A percentile compares a stretch with the other conserved stretches of the same genome.
These are phyloP conservation scores for Rhinoderma darwinii DNA, from an alignment of 2,113 vertebrate genomes.

Conservation along the genomic window DNA sequence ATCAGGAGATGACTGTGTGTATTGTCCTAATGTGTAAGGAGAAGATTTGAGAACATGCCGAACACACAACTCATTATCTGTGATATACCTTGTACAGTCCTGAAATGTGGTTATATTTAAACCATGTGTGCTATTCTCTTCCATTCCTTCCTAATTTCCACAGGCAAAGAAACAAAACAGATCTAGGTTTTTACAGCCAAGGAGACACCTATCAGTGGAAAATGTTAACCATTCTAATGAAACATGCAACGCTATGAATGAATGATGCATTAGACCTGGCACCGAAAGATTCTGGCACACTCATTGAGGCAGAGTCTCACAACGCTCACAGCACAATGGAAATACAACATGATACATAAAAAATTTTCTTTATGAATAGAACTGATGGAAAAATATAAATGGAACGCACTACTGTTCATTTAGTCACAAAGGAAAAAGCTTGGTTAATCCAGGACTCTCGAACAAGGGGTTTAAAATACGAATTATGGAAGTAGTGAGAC, in stretches of 20 bases:
- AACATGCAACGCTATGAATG: neutral
- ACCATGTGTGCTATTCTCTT: neutral
- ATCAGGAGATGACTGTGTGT: neutral
- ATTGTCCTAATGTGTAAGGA: neutral
- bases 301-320: neutral
- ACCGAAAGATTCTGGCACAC: neutral
- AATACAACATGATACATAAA: slow-evolving; percentile 8
- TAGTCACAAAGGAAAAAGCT: neutral
- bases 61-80: neutral
- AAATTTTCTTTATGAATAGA: slow-evolving; percentile 8
- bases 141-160: slow-evolving; percentile 32
- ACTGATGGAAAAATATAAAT: neutral
- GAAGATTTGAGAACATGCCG: neutral
- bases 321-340: neutral
- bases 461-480: neutral
- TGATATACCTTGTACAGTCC: neutral
- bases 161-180: neutral
- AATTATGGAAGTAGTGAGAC: neutral
- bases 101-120: neutral
- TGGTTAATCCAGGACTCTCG: neutral
- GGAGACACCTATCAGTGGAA: neutral
- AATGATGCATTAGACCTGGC: neutral
- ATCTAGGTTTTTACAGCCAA: slow-evolving; percentile 43
- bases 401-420: neutral
- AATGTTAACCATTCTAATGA: slow-evolving; percentile 29